These are phyloP conservation scores for Xiphorhynchus erythropygius DNA, from an alignment of 2,797 vertebrate genomes.

Conservation along the genomic window DNA sequence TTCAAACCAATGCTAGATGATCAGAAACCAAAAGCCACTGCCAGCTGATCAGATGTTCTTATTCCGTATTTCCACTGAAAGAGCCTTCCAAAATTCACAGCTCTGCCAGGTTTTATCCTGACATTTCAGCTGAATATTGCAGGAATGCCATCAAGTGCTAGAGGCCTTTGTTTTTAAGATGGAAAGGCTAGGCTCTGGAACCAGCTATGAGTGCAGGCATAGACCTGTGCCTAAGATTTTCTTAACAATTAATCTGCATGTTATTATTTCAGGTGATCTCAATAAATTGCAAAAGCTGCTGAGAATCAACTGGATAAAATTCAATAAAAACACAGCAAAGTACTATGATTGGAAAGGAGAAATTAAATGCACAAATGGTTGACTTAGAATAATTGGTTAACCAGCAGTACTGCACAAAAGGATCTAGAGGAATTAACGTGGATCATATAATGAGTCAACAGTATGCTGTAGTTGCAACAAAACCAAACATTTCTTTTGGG, in stretches of 20 bases:
- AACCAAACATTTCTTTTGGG: conserved; percentile 17
- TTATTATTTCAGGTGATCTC: conserved; percentile 45
- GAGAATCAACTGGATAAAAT: conserved; percentile 44
- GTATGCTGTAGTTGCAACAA: not conserved
- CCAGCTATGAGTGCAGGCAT: not conserved
- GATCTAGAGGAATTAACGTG: conserved; percentile 17
- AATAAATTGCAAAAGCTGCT: conserved; percentile 50
- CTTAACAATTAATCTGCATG: conserved; percentile 16
- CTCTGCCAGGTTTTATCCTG: conserved; percentile 37
- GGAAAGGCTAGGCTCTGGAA: conserved; percentile 39
- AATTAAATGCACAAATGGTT: not conserved
- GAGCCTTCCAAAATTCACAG: conserved; percentile 41
- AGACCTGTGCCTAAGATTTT: conserved; percentile 47
- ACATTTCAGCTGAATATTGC: conserved; percentile 56
- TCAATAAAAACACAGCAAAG: conserved; percentile 40
- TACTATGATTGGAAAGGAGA: not conserved
- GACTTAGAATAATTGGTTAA: conserved; percentile 26
- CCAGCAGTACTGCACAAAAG: not conserved
- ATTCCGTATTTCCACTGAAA: conserved; percentile 4
- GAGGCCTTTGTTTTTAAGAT: conserved; percentile 36
- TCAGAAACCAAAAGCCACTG: conserved; percentile 34
- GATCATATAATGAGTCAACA: conserved; percentile 11
- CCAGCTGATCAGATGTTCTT: conserved; percentile 66
- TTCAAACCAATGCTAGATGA: not conserved
- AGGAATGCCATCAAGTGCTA: conserved; percentile 24